These are phyloP conservation scores for Neolamprologus hecqui DNA, from an alignment of 2,113 vertebrate genomes.

Conservation along the genomic window DNA sequence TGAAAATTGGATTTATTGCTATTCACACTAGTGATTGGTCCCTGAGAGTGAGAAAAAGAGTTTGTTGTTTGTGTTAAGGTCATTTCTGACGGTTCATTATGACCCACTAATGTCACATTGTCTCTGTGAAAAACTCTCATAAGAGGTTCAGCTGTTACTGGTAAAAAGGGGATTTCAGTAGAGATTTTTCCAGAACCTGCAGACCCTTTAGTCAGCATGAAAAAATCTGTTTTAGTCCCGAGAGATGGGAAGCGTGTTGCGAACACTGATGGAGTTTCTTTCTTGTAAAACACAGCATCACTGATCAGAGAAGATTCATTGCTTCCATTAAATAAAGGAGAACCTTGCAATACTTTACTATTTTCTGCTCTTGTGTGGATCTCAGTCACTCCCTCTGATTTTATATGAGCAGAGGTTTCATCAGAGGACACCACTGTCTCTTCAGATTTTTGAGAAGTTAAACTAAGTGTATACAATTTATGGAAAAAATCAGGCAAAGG, in stretches of 20 bases:
- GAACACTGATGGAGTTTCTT: background rate
- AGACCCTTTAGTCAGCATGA: background rate
- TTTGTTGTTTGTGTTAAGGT: background rate
- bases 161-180: background rate
- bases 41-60: background rate
- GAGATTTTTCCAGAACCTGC: background rate
- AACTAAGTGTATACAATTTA: background rate
- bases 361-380: background rate
- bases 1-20: slow-evolving; percentile 25
- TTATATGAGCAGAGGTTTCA: background rate
- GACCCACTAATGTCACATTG: background rate
- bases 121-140: background rate
- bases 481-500: background rate
- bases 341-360: background rate
- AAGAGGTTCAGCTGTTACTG: background rate
- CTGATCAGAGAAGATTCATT: background rate
- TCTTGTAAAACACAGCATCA: background rate
- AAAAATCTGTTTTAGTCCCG: background rate
- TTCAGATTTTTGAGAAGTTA: background rate
- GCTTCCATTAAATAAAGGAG: background rate
- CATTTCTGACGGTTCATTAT: background rate
- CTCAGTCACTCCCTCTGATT: background rate
- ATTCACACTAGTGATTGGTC: background rate
- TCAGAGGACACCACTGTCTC: background rate
- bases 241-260: background rate